Evolutionary conservation across 2,888 invertebrate genomes (phyloP).

Genomic region (Mantis religiosa): DNA sequence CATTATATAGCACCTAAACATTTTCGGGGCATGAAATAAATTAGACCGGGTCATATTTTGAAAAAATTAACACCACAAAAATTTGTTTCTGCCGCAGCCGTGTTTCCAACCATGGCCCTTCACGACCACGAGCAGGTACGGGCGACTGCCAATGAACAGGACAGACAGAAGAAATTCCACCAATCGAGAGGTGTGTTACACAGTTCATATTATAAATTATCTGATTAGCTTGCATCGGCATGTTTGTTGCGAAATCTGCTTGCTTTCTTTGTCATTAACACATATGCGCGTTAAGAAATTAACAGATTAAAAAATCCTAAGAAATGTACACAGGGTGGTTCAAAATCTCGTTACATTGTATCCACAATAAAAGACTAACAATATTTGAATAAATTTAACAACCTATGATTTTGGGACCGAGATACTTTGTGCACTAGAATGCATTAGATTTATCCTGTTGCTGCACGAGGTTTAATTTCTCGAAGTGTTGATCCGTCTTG

Average conservation of each 20-base stretch:
- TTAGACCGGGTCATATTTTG: background rate
- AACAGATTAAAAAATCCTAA: no score
- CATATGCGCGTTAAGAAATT: background rate
- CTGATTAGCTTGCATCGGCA: background rate
- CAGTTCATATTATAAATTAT: background rate
- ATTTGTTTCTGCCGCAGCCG: constrained; percentile 23
- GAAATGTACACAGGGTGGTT: no score
- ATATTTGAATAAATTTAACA: no score
- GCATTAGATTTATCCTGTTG: no score
- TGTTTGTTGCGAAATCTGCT: background rate
- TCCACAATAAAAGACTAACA: no score
- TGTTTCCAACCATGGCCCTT: constrained; percentile 30
- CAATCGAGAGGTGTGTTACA: constrained; percentile 25
- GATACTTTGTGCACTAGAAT: no score
- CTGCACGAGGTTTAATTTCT: no score
- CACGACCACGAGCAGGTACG: constrained; percentile 30
- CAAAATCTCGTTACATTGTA: no score
- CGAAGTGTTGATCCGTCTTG: no score
- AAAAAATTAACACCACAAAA: background rate
- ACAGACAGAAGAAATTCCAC: constrained; percentile 29
- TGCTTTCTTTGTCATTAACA: background rate
- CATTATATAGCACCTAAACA: background rate
- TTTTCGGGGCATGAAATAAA: background rate
- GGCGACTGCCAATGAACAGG: constrained; percentile 25
- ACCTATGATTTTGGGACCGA: no score